phyloP scores from a whole-genome alignment of 2,797 vertebrate genomes.

The Gallinago solitaria region DNA sequence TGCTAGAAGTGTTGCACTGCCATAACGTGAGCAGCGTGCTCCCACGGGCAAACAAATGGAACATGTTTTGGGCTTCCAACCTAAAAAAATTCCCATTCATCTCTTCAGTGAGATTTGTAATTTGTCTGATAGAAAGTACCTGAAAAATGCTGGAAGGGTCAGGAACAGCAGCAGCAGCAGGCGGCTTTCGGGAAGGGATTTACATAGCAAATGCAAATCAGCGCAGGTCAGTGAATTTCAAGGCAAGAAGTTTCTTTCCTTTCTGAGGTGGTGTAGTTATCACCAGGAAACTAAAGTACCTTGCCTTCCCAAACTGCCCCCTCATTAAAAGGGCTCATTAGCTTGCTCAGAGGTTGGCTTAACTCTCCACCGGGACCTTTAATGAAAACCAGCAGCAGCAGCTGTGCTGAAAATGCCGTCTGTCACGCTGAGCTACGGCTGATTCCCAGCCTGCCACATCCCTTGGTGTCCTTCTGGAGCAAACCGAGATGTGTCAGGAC shows the following conservation, averaged over 20 bases:
- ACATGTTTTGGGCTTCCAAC: neutral
- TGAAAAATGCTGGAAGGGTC: neutral
- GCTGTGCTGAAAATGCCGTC: accelerated
- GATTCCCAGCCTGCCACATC: accelerated
- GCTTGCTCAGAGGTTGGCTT: neutral
- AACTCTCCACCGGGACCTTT: neutral
- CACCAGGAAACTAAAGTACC: neutral
- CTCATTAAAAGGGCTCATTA: neutral
- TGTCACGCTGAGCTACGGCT: neutral
- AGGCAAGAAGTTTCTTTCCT: neutral
- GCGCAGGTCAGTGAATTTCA: neutral
- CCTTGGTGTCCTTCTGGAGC: neutral
- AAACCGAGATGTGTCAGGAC: accelerated
- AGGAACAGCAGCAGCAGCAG: neutral
- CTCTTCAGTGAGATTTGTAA: neutral
- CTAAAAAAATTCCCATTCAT: neutral
- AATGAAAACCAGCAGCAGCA: neutral
- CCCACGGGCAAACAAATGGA: accelerated
- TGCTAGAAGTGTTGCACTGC: neutral
- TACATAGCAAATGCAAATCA: neutral
- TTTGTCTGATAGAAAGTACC: neutral
- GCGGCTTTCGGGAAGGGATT: neutral
- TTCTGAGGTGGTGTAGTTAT: neutral
- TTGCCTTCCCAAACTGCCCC: neutral
- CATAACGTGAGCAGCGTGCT: accelerated